These are phyloP conservation scores for Schizothorax lantsangensis DNA, from an alignment of 2,797 vertebrate species.

Conservation along the genomic window DNA sequence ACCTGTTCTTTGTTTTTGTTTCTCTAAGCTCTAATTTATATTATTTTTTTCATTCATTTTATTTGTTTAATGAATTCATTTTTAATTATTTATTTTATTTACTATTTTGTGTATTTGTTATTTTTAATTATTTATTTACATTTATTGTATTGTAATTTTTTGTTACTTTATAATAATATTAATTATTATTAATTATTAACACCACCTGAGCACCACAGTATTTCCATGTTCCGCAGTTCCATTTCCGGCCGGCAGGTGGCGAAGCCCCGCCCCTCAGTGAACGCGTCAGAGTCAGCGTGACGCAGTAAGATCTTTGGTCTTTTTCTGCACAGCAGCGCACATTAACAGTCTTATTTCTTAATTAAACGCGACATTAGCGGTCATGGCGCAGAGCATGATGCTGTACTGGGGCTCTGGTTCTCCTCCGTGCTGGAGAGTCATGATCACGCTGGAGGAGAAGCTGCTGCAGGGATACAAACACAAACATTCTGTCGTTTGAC, in stretches of 20 bases:
- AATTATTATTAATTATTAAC: too few relatives aligned
- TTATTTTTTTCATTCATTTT: too few relatives aligned
- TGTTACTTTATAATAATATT: too few relatives aligned
- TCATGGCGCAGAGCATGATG: conserved; percentile 76
- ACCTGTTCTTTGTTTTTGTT: neutral
- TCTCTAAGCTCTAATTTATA: neutral
- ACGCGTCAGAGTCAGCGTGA: neutral
- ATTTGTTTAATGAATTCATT: too few relatives aligned
- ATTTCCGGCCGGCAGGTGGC: neutral
- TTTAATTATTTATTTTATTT: too few relatives aligned
- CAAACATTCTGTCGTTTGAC: conserved; percentile 40
- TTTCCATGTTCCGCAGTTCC: neutral
- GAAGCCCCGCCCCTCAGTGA: neutral
- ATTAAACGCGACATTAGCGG: neutral
- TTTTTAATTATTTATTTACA: too few relatives aligned
- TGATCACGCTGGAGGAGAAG: conserved; percentile 80
- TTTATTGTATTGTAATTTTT: too few relatives aligned
- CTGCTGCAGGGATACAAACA: conserved; percentile 71
- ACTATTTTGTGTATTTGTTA: too few relatives aligned
- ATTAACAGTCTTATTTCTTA: neutral
- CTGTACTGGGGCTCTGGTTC: conserved; percentile 77
- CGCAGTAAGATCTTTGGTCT: too few relatives aligned
- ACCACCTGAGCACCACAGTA: too few relatives aligned
- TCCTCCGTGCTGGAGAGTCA: conserved; percentile 78
- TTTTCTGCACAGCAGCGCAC: neutral